phyloP scores from a whole-genome alignment of 35 echinoderm and acorn worm genomes.

The Lytechinus variegatus region DNA sequence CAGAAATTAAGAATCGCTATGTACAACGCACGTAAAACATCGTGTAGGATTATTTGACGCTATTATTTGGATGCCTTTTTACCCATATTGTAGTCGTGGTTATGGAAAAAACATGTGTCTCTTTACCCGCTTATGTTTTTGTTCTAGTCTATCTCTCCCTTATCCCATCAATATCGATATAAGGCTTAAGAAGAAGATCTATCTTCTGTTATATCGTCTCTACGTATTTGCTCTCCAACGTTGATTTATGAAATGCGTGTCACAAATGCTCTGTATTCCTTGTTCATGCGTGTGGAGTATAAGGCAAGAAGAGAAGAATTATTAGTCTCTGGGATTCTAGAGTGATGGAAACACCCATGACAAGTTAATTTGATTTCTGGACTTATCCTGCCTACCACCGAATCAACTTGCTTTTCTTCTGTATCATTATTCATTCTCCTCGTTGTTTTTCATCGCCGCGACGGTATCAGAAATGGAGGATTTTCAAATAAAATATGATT shows the following conservation, averaged over 20 bases:
- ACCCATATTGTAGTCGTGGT: background rate
- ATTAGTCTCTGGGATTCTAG: slow-evolving; percentile 21
- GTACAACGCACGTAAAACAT: background rate
- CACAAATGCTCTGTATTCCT: slow-evolving; percentile 23
- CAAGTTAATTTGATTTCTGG: slow-evolving; percentile 29
- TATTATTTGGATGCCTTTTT: background rate
- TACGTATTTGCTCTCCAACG: slow-evolving; percentile 1
- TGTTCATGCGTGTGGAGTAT: background rate
- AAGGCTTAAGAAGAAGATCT: background rate
- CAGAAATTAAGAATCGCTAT: background rate
- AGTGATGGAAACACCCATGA: slow-evolving; percentile 37
- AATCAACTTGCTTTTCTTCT: background rate
- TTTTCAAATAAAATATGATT: slow-evolving; percentile 8
- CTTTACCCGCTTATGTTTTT: background rate
- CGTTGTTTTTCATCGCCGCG: background rate
- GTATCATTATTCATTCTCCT: background rate
- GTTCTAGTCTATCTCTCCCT: background rate
- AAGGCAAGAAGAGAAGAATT: background rate
- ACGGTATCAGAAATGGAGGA: slow-evolving; percentile 9
- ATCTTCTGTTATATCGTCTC: slow-evolving; percentile 29
- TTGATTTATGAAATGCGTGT: slow-evolving; percentile 45
- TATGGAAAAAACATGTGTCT: background rate
- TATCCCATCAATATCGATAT: slow-evolving; percentile 35
- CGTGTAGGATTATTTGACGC: too few relatives aligned
- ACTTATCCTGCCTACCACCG: background rate